These are phyloP conservation scores for Aphis gossypii DNA, from an alignment of 1,140 invertebrate species.

Conservation along the genomic window DNA sequence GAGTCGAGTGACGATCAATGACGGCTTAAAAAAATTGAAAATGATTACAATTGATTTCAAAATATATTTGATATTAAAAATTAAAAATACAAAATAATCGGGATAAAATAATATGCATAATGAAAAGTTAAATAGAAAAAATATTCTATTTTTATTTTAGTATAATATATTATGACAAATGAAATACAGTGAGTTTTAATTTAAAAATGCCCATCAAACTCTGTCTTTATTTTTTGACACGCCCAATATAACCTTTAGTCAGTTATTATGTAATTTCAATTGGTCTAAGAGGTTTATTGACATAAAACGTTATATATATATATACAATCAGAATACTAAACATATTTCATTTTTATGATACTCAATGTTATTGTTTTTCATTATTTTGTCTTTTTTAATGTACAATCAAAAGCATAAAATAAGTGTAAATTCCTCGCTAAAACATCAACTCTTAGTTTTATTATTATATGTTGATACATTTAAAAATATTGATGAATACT, in stretches of 20 bases:
- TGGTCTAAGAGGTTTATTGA: constrained; percentile 31
- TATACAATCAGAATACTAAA: background rate
- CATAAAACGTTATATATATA: background rate
- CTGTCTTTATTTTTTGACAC: background rate
- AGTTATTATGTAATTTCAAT: constrained; percentile 30
- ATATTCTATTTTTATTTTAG: background rate
- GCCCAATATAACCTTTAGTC: constrained; percentile 2
- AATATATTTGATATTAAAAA: background rate
- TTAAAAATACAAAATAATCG: background rate
- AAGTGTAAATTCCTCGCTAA: background rate
- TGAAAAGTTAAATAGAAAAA: background rate
- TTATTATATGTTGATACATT: background rate
- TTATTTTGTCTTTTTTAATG: background rate
- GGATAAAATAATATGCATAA: background rate
- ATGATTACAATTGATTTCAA: background rate
- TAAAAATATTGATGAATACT: background rate
- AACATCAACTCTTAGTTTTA: background rate
- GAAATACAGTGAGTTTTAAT: background rate
- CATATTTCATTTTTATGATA: background rate
- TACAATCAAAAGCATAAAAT: background rate
- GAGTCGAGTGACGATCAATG: background rate
- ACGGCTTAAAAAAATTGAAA: background rate
- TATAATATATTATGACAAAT: background rate
- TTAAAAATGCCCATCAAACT: background rate
- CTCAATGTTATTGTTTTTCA: background rate